A percentile compares a stretch with the other conserved stretches of the same genome.
phyloP scores from a whole-genome alignment of 2,797 vertebrate genomes.

The Tympanoctomys barrerae region DNA sequence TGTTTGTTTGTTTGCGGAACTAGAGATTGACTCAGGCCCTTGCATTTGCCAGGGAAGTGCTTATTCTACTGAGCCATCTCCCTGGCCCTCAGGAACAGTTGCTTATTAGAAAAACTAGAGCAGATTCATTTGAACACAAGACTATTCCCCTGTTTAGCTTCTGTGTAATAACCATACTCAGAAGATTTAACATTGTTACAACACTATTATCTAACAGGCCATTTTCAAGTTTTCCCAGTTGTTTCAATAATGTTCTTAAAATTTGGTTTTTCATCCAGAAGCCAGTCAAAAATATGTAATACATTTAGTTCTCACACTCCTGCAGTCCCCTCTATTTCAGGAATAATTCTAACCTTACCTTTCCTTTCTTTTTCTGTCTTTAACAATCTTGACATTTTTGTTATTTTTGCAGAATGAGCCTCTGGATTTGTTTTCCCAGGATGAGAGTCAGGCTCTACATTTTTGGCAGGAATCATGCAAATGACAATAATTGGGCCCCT shows the following conservation, averaged over 20 bases:
- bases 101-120: too few relatives aligned
- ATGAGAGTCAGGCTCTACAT: neutral
- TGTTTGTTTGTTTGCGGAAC: too few relatives aligned
- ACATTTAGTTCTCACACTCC: neutral
- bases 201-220: neutral
- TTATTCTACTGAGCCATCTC: too few relatives aligned
- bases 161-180: neutral
- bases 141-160: neutral
- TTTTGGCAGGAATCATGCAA: neutral
- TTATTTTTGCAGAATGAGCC: neutral
- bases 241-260: neutral
- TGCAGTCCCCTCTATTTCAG: neutral
- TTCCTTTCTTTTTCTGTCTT: neutral
- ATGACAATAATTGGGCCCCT: too few relatives aligned
- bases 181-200: neutral
- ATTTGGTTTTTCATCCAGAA: neutral
- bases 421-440: neutral
- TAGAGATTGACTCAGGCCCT: too few relatives aligned
- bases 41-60: too few relatives aligned
- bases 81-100: too few relatives aligned
- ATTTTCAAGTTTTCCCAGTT: neutral
- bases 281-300: neutral
- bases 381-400: neutral
- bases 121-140: neutral
- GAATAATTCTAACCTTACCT: neutral